Conservation (phyloP, 2,113 vertebrate species). For the Spheniscus mendiculus region DNA sequence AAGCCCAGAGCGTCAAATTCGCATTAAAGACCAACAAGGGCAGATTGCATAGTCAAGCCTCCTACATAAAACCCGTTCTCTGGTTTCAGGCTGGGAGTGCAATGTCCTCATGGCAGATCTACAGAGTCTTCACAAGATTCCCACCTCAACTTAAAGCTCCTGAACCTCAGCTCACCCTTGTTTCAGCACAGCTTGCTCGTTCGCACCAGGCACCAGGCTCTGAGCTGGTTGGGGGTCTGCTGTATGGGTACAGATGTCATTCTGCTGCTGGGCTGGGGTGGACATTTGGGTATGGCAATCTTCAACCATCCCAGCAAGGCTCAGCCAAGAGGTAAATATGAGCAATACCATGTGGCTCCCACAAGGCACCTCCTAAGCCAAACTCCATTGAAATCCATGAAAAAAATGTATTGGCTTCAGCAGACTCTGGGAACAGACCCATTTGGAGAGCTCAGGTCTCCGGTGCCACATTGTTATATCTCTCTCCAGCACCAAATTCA, state of each 20-base stretch:
- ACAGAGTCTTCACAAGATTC: background rate
- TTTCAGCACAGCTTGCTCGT: background rate
- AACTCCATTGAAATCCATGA: background rate
- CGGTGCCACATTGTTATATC: background rate
- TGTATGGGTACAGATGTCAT: background rate
- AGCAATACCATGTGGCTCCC: background rate
- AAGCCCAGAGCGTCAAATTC: background rate
- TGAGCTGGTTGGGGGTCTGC: background rate
- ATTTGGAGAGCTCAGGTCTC: background rate
- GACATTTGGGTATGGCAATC: background rate
- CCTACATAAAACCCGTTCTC: background rate
- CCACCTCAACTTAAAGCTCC: background rate
- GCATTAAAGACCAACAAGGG: background rate
- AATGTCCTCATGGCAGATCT: background rate
- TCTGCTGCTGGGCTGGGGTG: background rate
- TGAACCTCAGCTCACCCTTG: background rate
- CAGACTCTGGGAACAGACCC: background rate
- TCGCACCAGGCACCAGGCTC: background rate
- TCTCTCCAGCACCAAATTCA: background rate
- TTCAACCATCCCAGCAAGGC: background rate
- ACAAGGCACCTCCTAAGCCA: background rate
- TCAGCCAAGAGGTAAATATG: background rate
- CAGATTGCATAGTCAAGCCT: background rate
- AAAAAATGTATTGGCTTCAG: background rate
- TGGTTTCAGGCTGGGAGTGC: background rate